phyloP scores from a whole-genome alignment of 2,113 vertebrate species.

The Geococcyx californianus region DNA sequence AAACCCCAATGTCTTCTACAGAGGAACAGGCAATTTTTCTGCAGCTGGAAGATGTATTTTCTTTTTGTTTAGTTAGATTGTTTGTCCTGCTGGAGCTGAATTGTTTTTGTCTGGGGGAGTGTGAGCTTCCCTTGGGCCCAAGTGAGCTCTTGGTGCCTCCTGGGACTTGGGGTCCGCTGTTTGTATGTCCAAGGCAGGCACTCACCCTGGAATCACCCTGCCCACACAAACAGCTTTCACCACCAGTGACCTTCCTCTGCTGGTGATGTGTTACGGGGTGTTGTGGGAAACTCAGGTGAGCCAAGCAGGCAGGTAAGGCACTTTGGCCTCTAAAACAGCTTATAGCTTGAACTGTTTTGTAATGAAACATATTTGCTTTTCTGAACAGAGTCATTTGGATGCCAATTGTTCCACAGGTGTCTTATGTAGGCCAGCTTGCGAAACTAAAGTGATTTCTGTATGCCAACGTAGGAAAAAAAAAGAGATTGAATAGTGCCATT shows the following conservation, averaged over 20 bases:
- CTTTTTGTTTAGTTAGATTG: neutral
- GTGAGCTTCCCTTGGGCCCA: neutral
- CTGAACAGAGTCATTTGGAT: neutral
- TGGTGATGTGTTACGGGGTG: neutral
- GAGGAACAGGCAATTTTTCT: neutral
- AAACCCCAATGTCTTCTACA: neutral
- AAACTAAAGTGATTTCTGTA: neutral
- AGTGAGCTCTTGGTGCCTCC: neutral
- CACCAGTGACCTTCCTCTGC: accelerated
- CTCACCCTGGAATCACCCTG: neutral
- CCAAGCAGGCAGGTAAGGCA: neutral
- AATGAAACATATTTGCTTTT: neutral
- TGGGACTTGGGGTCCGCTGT: neutral
- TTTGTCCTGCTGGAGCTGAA: neutral
- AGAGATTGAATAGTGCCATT: neutral
- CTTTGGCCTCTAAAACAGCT: neutral
- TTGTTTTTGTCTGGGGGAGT: neutral
- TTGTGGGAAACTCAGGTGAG: neutral
- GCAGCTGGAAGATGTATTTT: neutral
- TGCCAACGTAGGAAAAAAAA: neutral
- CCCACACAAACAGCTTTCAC: neutral
- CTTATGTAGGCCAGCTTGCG: neutral
- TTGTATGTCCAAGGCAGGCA: too few relatives aligned
- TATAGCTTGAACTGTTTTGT: neutral
- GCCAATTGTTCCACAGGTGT: neutral